These are phyloP conservation scores for Cynoglossus semilaevis DNA, from an alignment of 2,113 vertebrate species.

Conservation along the genomic window DNA sequence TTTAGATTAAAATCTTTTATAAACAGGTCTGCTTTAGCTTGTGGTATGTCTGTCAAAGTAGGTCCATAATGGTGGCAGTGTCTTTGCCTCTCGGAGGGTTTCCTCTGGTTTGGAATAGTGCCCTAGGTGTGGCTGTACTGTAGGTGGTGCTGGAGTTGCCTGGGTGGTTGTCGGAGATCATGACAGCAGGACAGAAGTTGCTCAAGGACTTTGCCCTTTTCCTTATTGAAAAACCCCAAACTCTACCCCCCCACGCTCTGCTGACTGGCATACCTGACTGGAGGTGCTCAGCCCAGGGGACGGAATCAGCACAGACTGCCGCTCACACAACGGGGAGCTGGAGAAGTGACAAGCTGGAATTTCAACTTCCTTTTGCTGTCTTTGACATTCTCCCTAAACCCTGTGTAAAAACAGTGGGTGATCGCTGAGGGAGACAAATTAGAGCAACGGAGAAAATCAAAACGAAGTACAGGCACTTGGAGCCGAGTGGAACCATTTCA, in stretches of 20 bases:
- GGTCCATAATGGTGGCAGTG: not conserved
- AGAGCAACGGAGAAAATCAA: not conserved
- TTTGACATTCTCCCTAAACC: too few species aligned
- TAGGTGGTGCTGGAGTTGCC: constrained; percentile 24
- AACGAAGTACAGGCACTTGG: not conserved
- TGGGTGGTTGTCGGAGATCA: constrained; percentile 27
- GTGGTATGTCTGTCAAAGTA: not conserved
- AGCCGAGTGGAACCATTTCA: constrained; percentile 5
- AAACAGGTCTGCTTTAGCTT: too few species aligned
- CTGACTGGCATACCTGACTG: constrained; percentile 30
- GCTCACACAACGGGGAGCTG: constrained; percentile 19
- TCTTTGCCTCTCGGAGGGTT: constrained; percentile 6
- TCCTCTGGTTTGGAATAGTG: constrained; percentile 22
- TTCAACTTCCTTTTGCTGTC: not conserved
- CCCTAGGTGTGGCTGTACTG: constrained; percentile 6
- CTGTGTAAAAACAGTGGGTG: not conserved
- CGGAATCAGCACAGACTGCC: constrained; percentile 29
- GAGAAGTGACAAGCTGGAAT: constrained; percentile 15
- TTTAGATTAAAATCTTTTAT: too few species aligned
- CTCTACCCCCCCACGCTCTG: constrained; percentile 11
- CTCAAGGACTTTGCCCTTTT: constrained; percentile 43
- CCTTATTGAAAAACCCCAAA: not conserved
- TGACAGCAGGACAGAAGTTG: constrained; percentile 55
- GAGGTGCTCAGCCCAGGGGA: constrained; percentile 35
- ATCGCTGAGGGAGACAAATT: constrained; percentile 1